Base-by-base conservation (phyloP, 2,888 invertebrate species). In the Idaea aversata region DNA sequence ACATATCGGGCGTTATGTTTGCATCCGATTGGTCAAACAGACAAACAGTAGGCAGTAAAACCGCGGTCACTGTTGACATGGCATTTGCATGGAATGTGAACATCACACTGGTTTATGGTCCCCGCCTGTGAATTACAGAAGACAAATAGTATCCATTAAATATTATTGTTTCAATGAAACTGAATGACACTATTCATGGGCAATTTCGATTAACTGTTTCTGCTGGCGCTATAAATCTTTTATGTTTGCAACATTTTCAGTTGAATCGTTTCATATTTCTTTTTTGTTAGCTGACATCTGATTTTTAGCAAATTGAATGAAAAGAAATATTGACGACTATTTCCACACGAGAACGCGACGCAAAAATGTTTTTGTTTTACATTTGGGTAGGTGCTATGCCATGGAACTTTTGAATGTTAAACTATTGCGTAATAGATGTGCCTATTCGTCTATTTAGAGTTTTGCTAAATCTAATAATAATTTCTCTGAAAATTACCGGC, bases 41-140 rank as follows among this genome's bases (percentile, higher is more conserved):
- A 77, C 73, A 75, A 77, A 81, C 79, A 78, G 79, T 76, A 70
- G 75, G 77, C 72, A 75, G 80, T 85, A 83, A 85, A 82, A 80
- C 79, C 70, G 77, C 77, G 72, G 74, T 71, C 70, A 64, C 72
- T 76, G 79, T 84, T 81, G 80, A 81, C 82, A 72, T 74, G 76
- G 65, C 77, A 77, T 79, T 79, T 78, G 77, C 76, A 70, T 73
- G 79, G 80, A 83, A 83, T 83, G 82, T 77, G 73, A 70, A 68
- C 75, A 72, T 70, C 68, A 69, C 60, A 63, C 61, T 69, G 67
- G 66, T 75, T 77, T 73, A 74, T 72, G 72, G 72, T 76, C 69
- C 73, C 75, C 71, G 72, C 65, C 68, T 77, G 68, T 67, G 67
- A 68, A 72, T 71, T 70, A 65, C 67, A 66, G 65, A 65, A 65